Conservation (phyloP, 2,888 invertebrate genomes). For the Apoda limacodes region DNA sequence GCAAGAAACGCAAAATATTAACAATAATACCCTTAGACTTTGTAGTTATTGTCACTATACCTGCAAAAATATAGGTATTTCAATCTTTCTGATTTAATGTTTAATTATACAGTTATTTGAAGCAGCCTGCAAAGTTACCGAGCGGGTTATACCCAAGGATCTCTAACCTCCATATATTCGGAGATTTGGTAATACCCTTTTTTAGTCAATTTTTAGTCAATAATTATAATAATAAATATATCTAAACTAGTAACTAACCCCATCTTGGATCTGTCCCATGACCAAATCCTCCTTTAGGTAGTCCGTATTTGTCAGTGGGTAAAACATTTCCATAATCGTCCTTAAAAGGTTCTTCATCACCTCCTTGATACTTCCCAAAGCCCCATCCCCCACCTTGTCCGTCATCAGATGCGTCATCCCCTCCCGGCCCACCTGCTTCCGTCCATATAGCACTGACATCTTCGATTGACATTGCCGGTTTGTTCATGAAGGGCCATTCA, state of each 20-base stretch:
- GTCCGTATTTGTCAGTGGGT: not conserved
- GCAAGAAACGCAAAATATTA: too few species aligned
- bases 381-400: not conserved
- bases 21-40: too few species aligned
- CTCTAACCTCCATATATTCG: too few species aligned
- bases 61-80: too few species aligned
- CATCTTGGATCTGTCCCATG: not conserved
- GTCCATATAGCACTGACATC: not conserved
- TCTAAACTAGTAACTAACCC: not conserved
- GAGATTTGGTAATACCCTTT: too few species aligned
- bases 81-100: too few species aligned
- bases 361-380: not conserved
- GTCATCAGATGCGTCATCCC: not conserved
- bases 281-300: not conserved
- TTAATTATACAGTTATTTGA: not conserved
- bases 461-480: too few species aligned
- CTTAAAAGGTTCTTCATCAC: not conserved
- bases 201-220: too few species aligned
- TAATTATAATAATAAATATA: not conserved
- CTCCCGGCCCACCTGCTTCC: not conserved
- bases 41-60: too few species aligned
- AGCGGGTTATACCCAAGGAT: not conserved
- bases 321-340: not conserved
- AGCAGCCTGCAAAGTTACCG: not conserved
- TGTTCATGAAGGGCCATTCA: not conserved